A percentile compares a stretch with the other conserved stretches of the same genome.
Conservation (phyloP, 2,797 vertebrate species). For the Ceryle rudis region DNA sequence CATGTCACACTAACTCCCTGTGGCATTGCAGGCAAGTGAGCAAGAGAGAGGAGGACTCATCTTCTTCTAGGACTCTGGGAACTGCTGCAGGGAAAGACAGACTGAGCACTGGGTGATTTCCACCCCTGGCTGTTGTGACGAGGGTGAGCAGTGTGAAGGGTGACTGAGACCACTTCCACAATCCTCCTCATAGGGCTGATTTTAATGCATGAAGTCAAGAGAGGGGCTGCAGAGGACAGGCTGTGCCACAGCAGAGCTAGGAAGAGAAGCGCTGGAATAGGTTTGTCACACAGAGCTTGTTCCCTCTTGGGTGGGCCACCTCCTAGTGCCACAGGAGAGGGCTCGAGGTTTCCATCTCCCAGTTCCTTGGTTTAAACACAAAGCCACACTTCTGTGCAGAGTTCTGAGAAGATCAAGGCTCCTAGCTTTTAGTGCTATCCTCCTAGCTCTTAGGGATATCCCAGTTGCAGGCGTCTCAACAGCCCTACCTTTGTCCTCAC, state of each 20-base stretch:
- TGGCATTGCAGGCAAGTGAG: background rate
- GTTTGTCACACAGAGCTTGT: rapidly evolving
- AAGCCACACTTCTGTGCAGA: rapidly evolving
- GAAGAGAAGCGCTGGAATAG: background rate
- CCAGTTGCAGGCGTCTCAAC: background rate
- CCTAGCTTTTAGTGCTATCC: background rate
- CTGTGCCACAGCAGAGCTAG: background rate
- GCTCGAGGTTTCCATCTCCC: background rate
- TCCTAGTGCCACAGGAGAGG: background rate
- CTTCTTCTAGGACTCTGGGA: background rate
- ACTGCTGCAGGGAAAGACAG: slow-evolving; percentile 2
- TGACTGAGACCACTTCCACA: background rate
- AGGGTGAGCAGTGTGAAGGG: background rate
- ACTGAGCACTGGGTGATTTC: background rate
- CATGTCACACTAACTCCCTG: background rate
- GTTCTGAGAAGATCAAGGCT: background rate
- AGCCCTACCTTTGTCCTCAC: slow-evolving; percentile 72
- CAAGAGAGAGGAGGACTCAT: background rate
- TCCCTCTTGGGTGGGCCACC: background rate
- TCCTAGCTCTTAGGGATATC: background rate
- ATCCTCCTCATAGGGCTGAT: background rate
- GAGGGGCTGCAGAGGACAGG: background rate
- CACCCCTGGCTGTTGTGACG: background rate
- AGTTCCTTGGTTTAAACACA: background rate
- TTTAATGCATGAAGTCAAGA: background rate